Evolutionary conservation across 2,888 invertebrate genomes (phyloP), one percentile per base, ranked within the genome.

Genomic region (Capitulum mitella): DNA sequence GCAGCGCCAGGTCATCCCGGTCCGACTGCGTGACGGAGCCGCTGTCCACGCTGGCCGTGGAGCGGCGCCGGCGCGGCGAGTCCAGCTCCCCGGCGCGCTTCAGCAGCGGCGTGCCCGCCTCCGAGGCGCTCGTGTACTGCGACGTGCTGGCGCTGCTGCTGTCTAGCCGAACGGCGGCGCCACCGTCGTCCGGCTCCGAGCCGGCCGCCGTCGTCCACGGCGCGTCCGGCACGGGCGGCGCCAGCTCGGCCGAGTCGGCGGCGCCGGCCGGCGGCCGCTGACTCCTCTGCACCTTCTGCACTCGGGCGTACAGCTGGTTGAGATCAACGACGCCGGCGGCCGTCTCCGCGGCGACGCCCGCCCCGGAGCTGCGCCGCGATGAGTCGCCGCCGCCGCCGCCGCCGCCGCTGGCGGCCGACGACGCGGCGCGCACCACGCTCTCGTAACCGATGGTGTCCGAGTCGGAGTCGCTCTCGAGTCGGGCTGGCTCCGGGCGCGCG

Each of bases 101-200:
- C 26, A 70, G 37, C 70, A 70, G 70, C 40, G 70, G 70, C 26
- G 70, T 70, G 70, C 70, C 70, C 37, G 70, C 70, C 70, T 70
- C 70, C 8, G 70, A 70, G 10, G 70, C 70, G 40, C 70, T 70
- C 29, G 70, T 70, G 70, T 70, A 70, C 40, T 70, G 70, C 26
- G 70, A 70, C 26, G 70, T 70, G 70, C 70, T 70, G 70, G 70
- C 70, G 26, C 70, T 70, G 70, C 70, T 70, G 70, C 70, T 70
- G 40, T 70, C 70, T 40, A 70, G 34, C 26, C 70, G 70, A 37
- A 70, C 26, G 26, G 22, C 70, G 40, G 70, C 70, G 26, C 40
- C 70, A 26, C 70, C 40, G 40, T 70, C 70, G 40, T 70, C 70
- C 64, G 64, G 34, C 34, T 34, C 34, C 8, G 34, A 34, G 0